Percentiles rank a stretch among this genome's conserved stretches.
Conservation (phyloP, 2,797 vertebrate genomes). For the Eospalax fontanierii region DNA sequence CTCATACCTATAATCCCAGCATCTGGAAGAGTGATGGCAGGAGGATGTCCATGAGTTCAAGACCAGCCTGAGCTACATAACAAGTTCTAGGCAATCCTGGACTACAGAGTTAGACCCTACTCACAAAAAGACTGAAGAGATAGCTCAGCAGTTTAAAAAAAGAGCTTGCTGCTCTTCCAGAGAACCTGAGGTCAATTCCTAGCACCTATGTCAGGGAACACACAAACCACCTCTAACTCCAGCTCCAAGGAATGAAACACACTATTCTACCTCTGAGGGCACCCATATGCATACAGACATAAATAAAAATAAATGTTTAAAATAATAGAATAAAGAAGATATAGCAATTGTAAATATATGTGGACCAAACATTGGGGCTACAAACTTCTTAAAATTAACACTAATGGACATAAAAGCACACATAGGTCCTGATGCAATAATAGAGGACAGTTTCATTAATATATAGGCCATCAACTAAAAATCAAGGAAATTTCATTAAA, state of each 20-base stretch:
- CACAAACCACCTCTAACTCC: too few relatives aligned
- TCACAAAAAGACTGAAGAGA: not conserved
- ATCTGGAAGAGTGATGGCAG: not conserved
- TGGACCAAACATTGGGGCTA: not conserved
- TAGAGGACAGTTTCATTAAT: not conserved
- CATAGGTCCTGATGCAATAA: not conserved
- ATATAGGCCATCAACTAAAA: not conserved
- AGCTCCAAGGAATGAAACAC: too few relatives aligned
- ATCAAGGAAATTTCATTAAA: not conserved
- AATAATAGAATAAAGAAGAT: not conserved
- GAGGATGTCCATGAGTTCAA: not conserved
- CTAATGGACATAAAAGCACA: not conserved
- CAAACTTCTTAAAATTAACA: not conserved
- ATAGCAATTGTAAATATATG: not conserved
- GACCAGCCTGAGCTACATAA: not conserved
- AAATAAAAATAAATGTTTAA: too few relatives aligned
- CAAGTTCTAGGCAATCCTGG: not conserved
- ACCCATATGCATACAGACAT: not conserved
- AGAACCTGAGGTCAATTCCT: too few relatives aligned
- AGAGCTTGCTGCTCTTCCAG: too few relatives aligned
- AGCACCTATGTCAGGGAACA: too few relatives aligned
- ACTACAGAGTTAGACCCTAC: not conserved
- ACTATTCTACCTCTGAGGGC: too few relatives aligned
- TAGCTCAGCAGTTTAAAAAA: too few relatives aligned
- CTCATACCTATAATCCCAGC: not conserved